Evolutionary conservation across 2,797 vertebrate genomes (phyloP).

Genomic region (Neoniphon sammara): DNA sequence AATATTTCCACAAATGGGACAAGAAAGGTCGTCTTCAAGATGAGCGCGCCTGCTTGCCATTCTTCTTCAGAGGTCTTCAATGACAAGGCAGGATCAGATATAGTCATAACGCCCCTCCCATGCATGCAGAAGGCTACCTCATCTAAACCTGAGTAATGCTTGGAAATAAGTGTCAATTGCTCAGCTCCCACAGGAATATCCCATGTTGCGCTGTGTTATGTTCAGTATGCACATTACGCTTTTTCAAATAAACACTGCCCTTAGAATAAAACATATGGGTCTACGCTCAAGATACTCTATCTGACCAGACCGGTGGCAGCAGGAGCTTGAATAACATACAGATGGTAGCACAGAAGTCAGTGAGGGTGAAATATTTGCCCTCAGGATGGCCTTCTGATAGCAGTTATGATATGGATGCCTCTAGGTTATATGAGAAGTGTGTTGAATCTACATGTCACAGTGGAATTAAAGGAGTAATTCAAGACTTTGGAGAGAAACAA

Average conservation of each 20-base stretch:
- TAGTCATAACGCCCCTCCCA: slow-evolving; percentile 71
- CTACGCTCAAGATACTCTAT: slow-evolving; percentile 24
- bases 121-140: slow-evolving; percentile 44
- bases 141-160: slow-evolving; percentile 60
- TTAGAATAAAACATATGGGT: slow-evolving; percentile 34
- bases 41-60: slow-evolving; percentile 73
- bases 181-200: slow-evolving; percentile 65
- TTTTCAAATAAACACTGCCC: slow-evolving; percentile 75
- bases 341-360: slow-evolving; percentile 6
- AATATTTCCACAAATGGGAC: slow-evolving; percentile 88
- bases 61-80: slow-evolving; percentile 53
- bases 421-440: slow-evolving; percentile 56
- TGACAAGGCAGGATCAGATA: slow-evolving; percentile 50
- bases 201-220: slow-evolving; percentile 42
- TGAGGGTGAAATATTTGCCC: slow-evolving; percentile 35
- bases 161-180: slow-evolving; percentile 73
- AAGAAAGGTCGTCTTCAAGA: slow-evolving; percentile 85
- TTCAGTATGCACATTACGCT: slow-evolving; percentile 46
- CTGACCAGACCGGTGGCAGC: slow-evolving; percentile 20
- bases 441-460: slow-evolving; percentile 53
- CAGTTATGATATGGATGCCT: slow-evolving; percentile 23
- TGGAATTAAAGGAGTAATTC: slow-evolving; percentile 58
- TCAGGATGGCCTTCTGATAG: slow-evolving; percentile 24
- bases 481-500: slow-evolving; percentile 48
- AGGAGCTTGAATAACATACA: slow-evolving; percentile 4